Conservation (phyloP, 2,888 invertebrate species). For the Seira ritae region DNA sequence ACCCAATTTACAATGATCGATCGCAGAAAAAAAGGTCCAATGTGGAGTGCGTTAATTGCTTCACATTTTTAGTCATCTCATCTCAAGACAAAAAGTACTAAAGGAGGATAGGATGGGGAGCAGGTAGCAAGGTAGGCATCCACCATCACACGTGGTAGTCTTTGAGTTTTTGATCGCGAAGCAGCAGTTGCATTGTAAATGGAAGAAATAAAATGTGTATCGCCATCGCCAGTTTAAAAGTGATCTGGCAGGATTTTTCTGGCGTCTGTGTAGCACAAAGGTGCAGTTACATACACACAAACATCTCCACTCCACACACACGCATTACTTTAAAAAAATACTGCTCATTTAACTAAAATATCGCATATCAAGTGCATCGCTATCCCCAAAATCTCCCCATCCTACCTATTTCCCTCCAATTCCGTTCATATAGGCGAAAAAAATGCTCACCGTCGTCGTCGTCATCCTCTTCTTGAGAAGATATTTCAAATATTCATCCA, state of each 20-base stretch:
- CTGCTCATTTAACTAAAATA: neutral
- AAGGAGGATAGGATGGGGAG: neutral
- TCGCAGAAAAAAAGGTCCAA: neutral
- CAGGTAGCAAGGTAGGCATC: neutral
- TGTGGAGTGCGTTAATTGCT: slow-evolving; percentile 11
- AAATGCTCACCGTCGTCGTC: slow-evolving; percentile 17
- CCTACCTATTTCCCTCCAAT: too few relatives aligned
- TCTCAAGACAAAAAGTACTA: neutral
- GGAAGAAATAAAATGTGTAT: too few relatives aligned
- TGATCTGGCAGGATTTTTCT: too few relatives aligned
- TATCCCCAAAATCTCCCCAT: too few relatives aligned
- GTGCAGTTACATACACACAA: neutral
- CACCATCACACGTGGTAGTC: too few relatives aligned
- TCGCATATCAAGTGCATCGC: slow-evolving; percentile 2
- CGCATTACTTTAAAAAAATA: neutral
- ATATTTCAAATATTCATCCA: too few relatives aligned
- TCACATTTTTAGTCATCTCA: neutral
- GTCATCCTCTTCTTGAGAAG: too few relatives aligned
- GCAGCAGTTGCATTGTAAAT: too few relatives aligned
- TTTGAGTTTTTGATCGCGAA: too few relatives aligned
- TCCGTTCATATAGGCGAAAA: too few relatives aligned
- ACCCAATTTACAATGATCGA: too few relatives aligned
- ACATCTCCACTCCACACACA: neutral
- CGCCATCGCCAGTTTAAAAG: too few relatives aligned
- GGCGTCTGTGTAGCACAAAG: neutral